phyloP scores from a whole-genome alignment of 2,888 invertebrate genomes.

The Tinea pellionella region DNA sequence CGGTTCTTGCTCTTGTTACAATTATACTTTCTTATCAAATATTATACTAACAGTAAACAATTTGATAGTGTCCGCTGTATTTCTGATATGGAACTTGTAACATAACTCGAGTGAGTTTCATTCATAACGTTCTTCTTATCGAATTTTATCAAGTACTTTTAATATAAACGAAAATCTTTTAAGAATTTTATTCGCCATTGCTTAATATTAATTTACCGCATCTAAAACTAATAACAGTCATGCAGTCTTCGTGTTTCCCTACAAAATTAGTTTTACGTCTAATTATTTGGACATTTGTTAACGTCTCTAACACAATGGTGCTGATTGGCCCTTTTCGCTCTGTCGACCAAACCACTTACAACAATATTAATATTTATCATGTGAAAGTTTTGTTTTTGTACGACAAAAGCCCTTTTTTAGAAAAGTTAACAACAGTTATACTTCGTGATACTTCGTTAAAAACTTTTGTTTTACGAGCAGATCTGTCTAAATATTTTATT shows the following conservation, averaged over 20 bases:
- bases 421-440: too few species aligned
- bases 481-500: too few species aligned
- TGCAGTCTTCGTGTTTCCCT: too few species aligned
- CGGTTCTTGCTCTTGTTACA: neutral
- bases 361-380: slow-evolving; percentile 47
- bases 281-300: slow-evolving; percentile 43
- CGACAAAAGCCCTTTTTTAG: neutral
- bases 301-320: slow-evolving; percentile 40
- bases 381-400: slow-evolving; percentile 38
- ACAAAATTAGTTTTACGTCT: slow-evolving; percentile 15
- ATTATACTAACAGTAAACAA: neutral
- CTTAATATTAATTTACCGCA: too few species aligned
- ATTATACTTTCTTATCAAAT: neutral
- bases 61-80: neutral
- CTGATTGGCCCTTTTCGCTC: slow-evolving; percentile 39
- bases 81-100: neutral
- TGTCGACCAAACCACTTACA: slow-evolving; percentile 18
- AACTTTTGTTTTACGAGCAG: neutral
- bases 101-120: neutral
- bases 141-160: too few species aligned
- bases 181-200: too few species aligned
- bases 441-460: neutral
- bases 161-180: too few species aligned
- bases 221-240: too few species aligned
- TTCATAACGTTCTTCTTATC: neutral